Conservation (phyloP, 2,888 invertebrate genomes). For the Phyto melanocephala region DNA sequence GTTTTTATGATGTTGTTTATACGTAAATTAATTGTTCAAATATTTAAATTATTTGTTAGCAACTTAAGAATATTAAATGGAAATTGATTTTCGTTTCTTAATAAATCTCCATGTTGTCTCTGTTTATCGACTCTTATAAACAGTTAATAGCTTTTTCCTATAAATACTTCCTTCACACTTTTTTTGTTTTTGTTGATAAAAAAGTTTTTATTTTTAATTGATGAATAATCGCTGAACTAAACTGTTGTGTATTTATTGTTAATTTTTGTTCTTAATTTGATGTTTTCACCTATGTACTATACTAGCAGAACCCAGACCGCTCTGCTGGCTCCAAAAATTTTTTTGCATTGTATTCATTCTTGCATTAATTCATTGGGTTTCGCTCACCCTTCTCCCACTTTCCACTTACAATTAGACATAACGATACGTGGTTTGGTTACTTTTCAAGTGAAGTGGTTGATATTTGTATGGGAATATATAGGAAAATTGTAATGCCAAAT, state of each 20-base stretch:
- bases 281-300: too few relatives aligned
- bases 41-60: conserved; percentile 78
- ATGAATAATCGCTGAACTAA: conserved; percentile 20
- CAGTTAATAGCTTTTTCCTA: conserved; percentile 17
- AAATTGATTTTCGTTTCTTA: conserved; percentile 56
- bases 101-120: conserved; percentile 41
- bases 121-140: conserved; percentile 43
- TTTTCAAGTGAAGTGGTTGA: too few relatives aligned
- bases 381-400: too few relatives aligned
- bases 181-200: neutral
- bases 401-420: too few relatives aligned
- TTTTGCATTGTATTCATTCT: too few relatives aligned
- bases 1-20: conserved; percentile 73
- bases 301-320: too few relatives aligned
- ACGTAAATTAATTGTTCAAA: conserved; percentile 77
- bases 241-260: neutral
- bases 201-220: conserved; percentile 6
- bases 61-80: conserved; percentile 77
- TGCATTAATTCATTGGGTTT: too few relatives aligned
- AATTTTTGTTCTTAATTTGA: neutral
- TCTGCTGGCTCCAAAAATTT: too few relatives aligned
- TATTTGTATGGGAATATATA: too few relatives aligned
- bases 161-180: neutral
- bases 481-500: too few relatives aligned
- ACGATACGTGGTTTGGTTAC: too few relatives aligned